Base-by-base conservation (phyloP, 2,797 vertebrate species). In the Chiroxiphia lanceolata region DNA sequence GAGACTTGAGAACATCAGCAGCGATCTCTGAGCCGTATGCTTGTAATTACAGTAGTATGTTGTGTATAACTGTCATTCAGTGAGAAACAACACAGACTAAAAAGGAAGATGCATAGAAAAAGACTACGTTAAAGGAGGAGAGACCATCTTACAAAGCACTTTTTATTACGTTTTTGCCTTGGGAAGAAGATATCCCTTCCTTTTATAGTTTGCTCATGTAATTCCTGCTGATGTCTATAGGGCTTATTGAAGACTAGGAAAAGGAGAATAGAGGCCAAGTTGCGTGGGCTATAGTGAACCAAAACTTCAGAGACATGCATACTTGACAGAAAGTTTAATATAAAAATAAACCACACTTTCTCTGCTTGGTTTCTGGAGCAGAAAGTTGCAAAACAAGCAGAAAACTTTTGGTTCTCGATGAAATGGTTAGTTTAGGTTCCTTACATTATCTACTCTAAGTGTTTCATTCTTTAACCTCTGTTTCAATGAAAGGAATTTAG, bases 351-450 rank as follows among this genome's bases (percentile, higher is more conserved):
- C 77, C 91, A 87, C 93, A 94, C 36, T 82, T 92, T 92, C 84
- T 96, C 90, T 85, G 71, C 88, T 96, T 78, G 96, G 90, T 96
- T 95, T 96, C 82, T 97, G 89, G 90, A 96, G 84, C 91, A 96
- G 71, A 96, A 96, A 94, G 85, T 96, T 23, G 0, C 93, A 87
- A 94, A 96, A 95, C 87, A 95, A 95, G 95, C 93, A 95, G 87
- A 96, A 97, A 95, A 77, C 67, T 80, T 94, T 14, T 74, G 84
- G 64, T 94, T 95, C 90, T 92, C 88, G 78, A 77, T 86, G 63
- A 86, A 94, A 84, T 80, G 74, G 40, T 89, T 94, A 70, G 63
- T 91, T 96, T 87, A 91, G 53, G 70, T 90, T 95, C 86, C 65
- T 90, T 95, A 63, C 53, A 19, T 96, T 75, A 70, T 47, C 76